phyloP scores from a whole-genome alignment of 2,113 vertebrate species.

The Phainopepla nitens region DNA sequence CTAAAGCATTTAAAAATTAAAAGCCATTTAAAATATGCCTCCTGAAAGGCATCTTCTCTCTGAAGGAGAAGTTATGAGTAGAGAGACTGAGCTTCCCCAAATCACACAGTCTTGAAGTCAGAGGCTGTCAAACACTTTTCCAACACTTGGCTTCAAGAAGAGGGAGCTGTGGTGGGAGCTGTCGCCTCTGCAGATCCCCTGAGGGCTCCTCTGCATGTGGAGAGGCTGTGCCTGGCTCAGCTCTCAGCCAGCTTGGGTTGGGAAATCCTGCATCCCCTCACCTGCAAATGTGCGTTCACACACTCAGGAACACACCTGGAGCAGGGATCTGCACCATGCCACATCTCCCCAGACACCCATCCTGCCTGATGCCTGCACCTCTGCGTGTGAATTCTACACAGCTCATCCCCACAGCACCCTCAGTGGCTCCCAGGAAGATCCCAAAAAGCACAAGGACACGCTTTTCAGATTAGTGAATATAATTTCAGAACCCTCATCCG shows the following conservation, averaged over 20 bases:
- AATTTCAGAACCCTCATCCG: background rate
- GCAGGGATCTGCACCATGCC: fast-evolving
- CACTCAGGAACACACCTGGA: background rate
- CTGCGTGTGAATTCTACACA: fast-evolving
- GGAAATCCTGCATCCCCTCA: background rate
- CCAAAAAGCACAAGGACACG: background rate
- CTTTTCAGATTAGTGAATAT: background rate
- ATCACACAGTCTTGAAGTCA: background rate
- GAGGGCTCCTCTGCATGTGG: background rate
- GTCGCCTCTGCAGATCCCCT: fast-evolving
- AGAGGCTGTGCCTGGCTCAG: background rate
- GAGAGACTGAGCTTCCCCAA: background rate
- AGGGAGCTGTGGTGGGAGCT: background rate
- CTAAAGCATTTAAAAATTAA: conserved; percentile 39
- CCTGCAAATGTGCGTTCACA: background rate
- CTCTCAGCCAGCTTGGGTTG: background rate
- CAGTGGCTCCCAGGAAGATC: background rate
- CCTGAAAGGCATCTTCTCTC: background rate
- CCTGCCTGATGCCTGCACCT: background rate
- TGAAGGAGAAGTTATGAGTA: background rate
- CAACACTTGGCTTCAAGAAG: background rate
- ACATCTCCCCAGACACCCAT: fast-evolving
- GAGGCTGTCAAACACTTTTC: background rate
- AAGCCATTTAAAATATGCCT: background rate
- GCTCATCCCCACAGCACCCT: background rate